phyloP scores from a whole-genome alignment of 2,888 invertebrate genomes.

The Aphidius colemani region DNA sequence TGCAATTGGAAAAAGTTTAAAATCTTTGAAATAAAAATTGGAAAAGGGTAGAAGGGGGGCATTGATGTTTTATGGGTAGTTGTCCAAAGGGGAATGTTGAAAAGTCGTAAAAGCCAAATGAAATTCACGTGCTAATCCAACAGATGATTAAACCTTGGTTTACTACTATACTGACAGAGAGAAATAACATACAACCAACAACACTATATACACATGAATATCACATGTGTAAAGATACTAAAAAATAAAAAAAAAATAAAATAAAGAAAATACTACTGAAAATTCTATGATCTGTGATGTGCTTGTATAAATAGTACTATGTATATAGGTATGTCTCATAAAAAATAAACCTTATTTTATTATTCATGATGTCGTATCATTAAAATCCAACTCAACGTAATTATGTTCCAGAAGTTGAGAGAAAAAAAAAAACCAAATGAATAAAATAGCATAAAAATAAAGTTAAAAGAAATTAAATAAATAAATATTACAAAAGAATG shows the following conservation, averaged over 20 bases:
- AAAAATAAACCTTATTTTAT: background rate
- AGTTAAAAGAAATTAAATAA: background rate
- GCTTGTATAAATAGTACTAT: too few relatives aligned
- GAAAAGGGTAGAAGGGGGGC: slow-evolving; percentile 37
- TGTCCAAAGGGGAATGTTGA: slow-evolving; percentile 45
- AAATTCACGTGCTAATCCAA: slow-evolving; percentile 54
- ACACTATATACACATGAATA: too few relatives aligned
- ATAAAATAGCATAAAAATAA: too few relatives aligned
- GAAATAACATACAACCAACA: background rate
- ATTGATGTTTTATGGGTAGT: slow-evolving; percentile 43
- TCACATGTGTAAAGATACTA: slow-evolving; percentile 12
- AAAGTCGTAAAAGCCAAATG: slow-evolving; percentile 58
- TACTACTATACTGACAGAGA: slow-evolving; percentile 36
- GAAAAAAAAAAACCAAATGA: too few relatives aligned
- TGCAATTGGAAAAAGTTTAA: background rate
- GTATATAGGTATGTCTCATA: background rate
- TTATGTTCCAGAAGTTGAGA: background rate
- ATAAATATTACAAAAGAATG: background rate
- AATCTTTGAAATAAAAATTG: slow-evolving; percentile 17
- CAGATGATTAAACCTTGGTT: slow-evolving; percentile 54
- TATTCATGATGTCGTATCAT: background rate
- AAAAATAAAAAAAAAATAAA: slow-evolving; percentile 4
- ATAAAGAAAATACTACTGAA: slow-evolving; percentile 17
- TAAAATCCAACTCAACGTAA: slow-evolving; percentile 3
- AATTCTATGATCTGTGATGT: slow-evolving; percentile 16